Percentiles rank a stretch among this genome's conserved stretches.
These are phyloP conservation scores for Andrena praecox DNA, from an alignment of 2,888 invertebrate genomes.

Conservation along the genomic window DNA sequence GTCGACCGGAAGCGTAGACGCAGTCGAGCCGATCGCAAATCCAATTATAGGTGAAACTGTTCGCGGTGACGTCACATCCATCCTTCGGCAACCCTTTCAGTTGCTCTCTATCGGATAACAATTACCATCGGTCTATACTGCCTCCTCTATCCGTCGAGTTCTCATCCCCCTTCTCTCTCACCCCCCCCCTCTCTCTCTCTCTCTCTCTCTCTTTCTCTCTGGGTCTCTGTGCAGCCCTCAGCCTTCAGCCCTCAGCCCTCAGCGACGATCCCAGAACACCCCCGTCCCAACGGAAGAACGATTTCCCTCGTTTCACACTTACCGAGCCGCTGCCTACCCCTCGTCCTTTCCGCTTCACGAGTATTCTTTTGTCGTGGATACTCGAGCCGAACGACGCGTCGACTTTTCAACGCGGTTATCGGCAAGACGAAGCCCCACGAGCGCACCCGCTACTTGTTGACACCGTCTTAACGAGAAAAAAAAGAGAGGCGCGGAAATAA, in stretches of 20 bases:
- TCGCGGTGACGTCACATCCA: conserved; percentile 75
- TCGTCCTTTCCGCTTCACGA: conserved; percentile 44
- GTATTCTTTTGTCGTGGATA: conserved; percentile 58
- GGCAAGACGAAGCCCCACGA: conserved; percentile 35
- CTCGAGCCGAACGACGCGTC: conserved; percentile 31
- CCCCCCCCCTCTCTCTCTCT: not conserved
- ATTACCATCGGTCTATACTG: conserved; percentile 60
- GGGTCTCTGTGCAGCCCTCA: not conserved
- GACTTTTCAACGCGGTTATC: conserved; percentile 66
- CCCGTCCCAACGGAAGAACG: conserved; percentile 43
- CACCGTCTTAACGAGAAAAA: conserved; percentile 51
- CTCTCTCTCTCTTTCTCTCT: not conserved
- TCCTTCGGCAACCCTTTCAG: conserved; percentile 72
- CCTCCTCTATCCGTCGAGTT: conserved; percentile 33
- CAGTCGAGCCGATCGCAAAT: conserved; percentile 70
- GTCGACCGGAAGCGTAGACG: conserved; percentile 31
- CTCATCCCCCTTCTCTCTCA: not conserved
- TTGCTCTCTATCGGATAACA: conserved; percentile 42
- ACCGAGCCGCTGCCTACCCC: conserved; percentile 47
- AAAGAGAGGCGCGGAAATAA: conserved; percentile 32
- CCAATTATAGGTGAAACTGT: conserved; percentile 77
- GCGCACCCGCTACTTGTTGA: conserved; percentile 58
- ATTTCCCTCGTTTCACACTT: conserved; percentile 67
- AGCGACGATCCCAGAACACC: conserved; percentile 30
- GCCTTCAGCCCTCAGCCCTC: not conserved